Evolutionary conservation across 2,113 vertebrate species (phyloP), one percentile per base, ranked within the genome.

Genomic region (Onychostoma macrolepis): DNA sequence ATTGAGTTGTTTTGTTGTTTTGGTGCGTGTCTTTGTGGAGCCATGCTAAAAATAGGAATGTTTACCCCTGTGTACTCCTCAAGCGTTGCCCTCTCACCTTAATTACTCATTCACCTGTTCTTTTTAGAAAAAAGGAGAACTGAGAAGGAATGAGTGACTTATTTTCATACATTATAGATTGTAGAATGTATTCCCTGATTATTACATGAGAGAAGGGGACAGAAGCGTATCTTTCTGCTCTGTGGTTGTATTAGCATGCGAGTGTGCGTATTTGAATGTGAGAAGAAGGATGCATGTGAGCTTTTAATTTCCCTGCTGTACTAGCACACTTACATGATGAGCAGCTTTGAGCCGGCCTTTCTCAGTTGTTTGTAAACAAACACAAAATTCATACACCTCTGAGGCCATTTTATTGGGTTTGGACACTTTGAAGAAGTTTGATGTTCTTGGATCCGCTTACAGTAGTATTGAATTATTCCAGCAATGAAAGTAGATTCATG

Each of bases 301-400:
- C n/a, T 48, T 79, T 77, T 86, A 78, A 78, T 79, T 86, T 86
- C 84, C 84, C 84, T 78, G 75, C 58, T 78, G 84, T 50, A 30
- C 84, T 86, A 86, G 28, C 84, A 86, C 75, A 86, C 84, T 79
- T 86, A 78, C 82, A 84, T 84, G 82, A 84, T 84, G 82, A 84
- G 48, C 69, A 84, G 82, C 82, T 84, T 58, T 84, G 82, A 84
- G 82, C 48, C 67, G 24, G 24, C 82, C 48, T n/a, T n/a, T 84
- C 82, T 84, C 69, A 74, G 48, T 58, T 84, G 82, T 84, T 84
- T 74, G 38, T 38, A n/a, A 84, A 84, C 80, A 74, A 69, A 71
- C 41, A 71, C 80, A 83, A 71, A 71, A 56, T 61, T n/a, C 21
- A 56, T 56, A 84, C 13, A 74, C 67, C 82, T 84, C 82, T 84